Base-by-base conservation (phyloP, 2,113 vertebrate species). In the Oreochromis spilurus region DNA sequence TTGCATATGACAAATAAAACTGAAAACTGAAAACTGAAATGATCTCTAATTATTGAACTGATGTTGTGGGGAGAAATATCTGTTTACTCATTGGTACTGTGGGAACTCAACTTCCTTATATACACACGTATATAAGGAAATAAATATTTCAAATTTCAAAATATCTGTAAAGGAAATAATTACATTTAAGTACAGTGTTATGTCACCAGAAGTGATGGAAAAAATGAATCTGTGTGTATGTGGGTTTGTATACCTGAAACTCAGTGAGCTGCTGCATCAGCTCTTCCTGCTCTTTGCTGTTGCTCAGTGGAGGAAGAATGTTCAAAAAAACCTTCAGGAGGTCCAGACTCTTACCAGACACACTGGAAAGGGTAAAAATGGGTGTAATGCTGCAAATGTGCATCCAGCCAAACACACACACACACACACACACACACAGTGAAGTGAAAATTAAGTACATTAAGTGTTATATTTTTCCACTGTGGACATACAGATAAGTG, bases 181-280 rank as follows among this genome's bases (percentile, higher is more conserved):
- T 11, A 55, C 53, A 55, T 24, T 43, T 43, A 43, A 43, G 40
- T 45, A 13, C 43, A 58, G 6, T 13, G 12, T 26, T 57, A 57
- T 26, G 54, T 57, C 7, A 58, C 13, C 26, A 58, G 26, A 58
- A 58, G 13, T 2, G 55, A 31, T 29, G 26, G 24, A 29, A 29
- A 55, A 57, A 8, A 17, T 17, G 2, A 14, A 31, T 1, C 5
- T 54, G 79, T 53, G 82, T 79, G 87, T 75, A 16, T 77, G 43
- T 57, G 67, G 70, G 81, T 72, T 62, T 24, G 31, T 24, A 7
- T 82, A 98, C 98, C 98, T 99, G 98, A 93, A 99, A 99, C 92
- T 99, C 98, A 0, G 98, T 98, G 79, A 98, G 97, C 93, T 99
- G 98, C 94, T 99, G 98, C 98, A 99, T 99, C 84, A 99, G 97